Evolutionary conservation across 2,797 vertebrate species (phyloP).

Genomic region (Coluber constrictor): DNA sequence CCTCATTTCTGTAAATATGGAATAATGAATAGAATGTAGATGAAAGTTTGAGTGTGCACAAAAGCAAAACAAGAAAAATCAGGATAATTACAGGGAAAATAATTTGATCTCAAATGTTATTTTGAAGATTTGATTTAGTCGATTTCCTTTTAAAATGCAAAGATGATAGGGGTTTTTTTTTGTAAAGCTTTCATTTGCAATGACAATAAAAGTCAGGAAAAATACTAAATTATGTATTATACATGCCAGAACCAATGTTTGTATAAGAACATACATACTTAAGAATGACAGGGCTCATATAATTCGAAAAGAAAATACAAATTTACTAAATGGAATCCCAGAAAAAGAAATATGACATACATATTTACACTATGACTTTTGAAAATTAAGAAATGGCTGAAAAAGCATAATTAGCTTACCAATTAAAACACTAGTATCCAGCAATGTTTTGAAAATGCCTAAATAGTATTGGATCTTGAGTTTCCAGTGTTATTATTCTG

Average conservation of each 20-base stretch:
- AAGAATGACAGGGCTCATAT: neutral
- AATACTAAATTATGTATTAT: neutral
- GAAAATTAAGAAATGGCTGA: neutral
- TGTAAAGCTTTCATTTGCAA: neutral
- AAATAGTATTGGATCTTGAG: neutral
- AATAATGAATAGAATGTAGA: neutral
- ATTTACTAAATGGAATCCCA: neutral
- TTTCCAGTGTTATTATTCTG: neutral
- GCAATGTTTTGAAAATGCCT: neutral
- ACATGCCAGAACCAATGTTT: neutral
- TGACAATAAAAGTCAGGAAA: neutral
- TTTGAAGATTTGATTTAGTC: neutral
- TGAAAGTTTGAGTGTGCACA: neutral
- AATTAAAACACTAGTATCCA: neutral
- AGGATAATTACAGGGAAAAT: neutral
- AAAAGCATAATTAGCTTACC: neutral
- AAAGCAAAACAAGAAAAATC: neutral
- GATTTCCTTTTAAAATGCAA: neutral
- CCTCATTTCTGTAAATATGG: neutral
- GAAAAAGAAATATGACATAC: neutral
- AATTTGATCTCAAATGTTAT: neutral
- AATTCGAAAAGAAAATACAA: neutral
- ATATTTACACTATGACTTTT: neutral
- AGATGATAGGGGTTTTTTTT: neutral
- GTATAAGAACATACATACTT: neutral